phyloP scores from a whole-genome alignment of 2,797 vertebrate genomes.

The Kryptopterus vitreolus region DNA sequence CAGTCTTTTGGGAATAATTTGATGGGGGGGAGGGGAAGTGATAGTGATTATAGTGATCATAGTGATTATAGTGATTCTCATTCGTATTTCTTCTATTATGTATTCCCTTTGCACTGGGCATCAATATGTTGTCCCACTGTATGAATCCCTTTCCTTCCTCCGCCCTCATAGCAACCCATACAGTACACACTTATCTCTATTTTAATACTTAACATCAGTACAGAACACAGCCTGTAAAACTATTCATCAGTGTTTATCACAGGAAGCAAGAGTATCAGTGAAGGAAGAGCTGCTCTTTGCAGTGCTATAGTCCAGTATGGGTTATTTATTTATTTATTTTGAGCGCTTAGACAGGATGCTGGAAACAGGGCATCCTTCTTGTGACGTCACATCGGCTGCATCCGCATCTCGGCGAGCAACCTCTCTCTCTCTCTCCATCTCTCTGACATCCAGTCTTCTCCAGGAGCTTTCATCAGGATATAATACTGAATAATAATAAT shows the following conservation, averaged over 20 bases:
- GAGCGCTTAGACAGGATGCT: slow-evolving; percentile 30
- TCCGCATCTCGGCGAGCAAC: slow-evolving; percentile 68
- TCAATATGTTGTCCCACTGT: no score
- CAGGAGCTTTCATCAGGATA: neutral
- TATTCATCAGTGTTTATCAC: neutral
- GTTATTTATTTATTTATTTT: neutral
- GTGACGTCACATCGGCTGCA: slow-evolving; percentile 80
- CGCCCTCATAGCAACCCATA: slow-evolving; percentile 12
- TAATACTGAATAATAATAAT: neutral
- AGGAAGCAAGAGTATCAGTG: no score
- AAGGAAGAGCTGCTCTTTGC: neutral
- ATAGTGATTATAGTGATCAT: no score
- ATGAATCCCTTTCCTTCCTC: slow-evolving; percentile 1
- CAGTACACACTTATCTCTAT: no score
- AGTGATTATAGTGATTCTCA: no score
- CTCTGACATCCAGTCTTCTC: neutral
- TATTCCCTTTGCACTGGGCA: slow-evolving; percentile 1
- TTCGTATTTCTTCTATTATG: no score
- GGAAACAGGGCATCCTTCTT: slow-evolving; percentile 65
- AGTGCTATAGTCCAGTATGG: neutral
- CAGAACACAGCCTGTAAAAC: no score
- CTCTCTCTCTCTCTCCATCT: slow-evolving; percentile 22
- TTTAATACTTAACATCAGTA: slow-evolving; percentile 15
- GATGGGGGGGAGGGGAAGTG: no score
- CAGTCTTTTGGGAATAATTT: no score